These are phyloP conservation scores for Himalopsyche tibetana DNA, from an alignment of 2,888 invertebrate species.

Conservation along the genomic window DNA sequence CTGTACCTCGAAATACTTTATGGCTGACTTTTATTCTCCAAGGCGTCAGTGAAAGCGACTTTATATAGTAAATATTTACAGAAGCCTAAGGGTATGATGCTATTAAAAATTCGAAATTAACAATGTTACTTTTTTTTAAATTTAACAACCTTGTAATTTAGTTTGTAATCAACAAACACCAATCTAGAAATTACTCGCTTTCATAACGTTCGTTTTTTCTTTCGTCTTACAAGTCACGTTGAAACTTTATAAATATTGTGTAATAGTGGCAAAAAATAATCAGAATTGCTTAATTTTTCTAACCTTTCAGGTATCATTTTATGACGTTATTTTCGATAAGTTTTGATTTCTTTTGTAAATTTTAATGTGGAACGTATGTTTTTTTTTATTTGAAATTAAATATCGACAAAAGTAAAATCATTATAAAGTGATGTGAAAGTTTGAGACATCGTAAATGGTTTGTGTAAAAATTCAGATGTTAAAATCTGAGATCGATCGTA, in stretches of 20 bases:
- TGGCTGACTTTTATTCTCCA: slow-evolving; percentile 1
- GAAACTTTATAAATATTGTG: neutral
- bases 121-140: neutral
- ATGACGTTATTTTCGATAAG: neutral
- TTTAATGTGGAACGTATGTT: too few relatives aligned
- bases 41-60: neutral
- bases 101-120: slow-evolving; percentile 15
- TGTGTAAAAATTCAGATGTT: too few relatives aligned
- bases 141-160: neutral
- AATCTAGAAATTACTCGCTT: neutral
- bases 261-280: neutral
- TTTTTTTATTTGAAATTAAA: too few relatives aligned
- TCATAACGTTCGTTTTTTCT: neutral
- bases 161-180: neutral
- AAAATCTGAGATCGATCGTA: too few relatives aligned
- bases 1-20: neutral
- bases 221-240: neutral
- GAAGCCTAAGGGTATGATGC: slow-evolving; percentile 10
- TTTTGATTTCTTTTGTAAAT: too few relatives aligned
- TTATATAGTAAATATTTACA: neutral
- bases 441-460: too few relatives aligned
- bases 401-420: too few relatives aligned
- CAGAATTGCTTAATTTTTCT: neutral
- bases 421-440: too few relatives aligned
- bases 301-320: slow-evolving; percentile 25